A percentile compares a stretch with the other conserved stretches of the same genome.
Conservation (phyloP, 2,797 vertebrate genomes). For the Gobio occitaniae region DNA sequence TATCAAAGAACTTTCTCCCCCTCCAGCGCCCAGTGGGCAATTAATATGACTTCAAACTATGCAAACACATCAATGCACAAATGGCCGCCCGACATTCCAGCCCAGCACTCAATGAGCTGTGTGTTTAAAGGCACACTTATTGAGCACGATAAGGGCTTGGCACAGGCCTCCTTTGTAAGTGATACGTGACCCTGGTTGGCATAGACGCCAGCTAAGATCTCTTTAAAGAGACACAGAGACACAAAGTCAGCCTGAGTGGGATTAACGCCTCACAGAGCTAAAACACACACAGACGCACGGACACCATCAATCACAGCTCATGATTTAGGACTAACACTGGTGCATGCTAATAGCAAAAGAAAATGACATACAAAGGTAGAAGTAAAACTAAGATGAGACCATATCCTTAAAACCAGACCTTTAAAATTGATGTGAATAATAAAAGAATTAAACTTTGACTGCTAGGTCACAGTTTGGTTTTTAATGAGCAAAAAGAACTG, state of each 20-base stretch:
- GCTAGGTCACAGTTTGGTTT: background rate
- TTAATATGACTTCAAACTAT: slow-evolving; percentile 56
- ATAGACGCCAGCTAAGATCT: slow-evolving; percentile 76
- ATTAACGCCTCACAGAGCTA: slow-evolving; percentile 71
- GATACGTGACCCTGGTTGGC: slow-evolving; percentile 75
- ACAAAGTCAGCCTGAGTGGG: slow-evolving; percentile 71
- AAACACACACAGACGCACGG: slow-evolving; percentile 48
- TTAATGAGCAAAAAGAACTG: background rate
- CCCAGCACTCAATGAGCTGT: slow-evolving; percentile 67
- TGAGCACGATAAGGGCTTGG: slow-evolving; percentile 67
- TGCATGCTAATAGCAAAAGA: slow-evolving; percentile 15
- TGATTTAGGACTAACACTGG: slow-evolving; percentile 26
- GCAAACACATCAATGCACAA: slow-evolving; percentile 60
- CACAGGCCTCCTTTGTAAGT: slow-evolving; percentile 80
- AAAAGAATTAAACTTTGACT: background rate
- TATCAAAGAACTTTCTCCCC: slow-evolving; percentile 63
- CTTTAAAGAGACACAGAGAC: slow-evolving; percentile 72
- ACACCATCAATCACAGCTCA: slow-evolving; percentile 38
- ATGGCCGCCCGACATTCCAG: slow-evolving; percentile 73
- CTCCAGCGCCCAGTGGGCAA: slow-evolving; percentile 51
- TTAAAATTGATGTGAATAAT: background rate
- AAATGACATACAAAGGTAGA: background rate
- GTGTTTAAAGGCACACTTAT: slow-evolving; percentile 64
- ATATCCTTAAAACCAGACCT: background rate
- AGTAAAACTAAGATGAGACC: background rate